Percentiles rank a stretch among this genome's conserved stretches.
Evolutionary conservation across 2,113 vertebrate genomes (phyloP).

Genomic region (Percina caprodes): DNA sequence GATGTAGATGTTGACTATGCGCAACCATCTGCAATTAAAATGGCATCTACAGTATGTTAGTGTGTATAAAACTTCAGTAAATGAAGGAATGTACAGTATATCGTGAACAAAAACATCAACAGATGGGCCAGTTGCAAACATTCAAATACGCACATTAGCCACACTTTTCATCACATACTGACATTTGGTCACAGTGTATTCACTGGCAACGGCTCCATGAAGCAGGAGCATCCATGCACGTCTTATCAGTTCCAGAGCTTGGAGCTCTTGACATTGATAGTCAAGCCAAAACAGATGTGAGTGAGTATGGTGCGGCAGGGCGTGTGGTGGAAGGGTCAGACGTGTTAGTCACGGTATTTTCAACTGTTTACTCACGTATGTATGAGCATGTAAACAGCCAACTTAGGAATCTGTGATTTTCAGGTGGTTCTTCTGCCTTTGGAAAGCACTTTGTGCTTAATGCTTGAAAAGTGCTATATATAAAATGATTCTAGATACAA

Average conservation of each 20-base stretch:
- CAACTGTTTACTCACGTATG: not conserved
- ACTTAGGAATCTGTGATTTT: not conserved
- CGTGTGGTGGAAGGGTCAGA: not conserved
- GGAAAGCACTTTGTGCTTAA: no score
- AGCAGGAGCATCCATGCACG: not conserved
- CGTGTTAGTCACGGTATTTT: not conserved
- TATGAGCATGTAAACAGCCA: not conserved
- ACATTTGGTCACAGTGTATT: constrained; percentile 44
- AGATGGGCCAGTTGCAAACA: constrained; percentile 2
- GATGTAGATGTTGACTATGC: not conserved
- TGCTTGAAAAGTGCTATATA: no score
- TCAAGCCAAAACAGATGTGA: constrained; percentile 35
- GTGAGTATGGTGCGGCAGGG: not conserved
- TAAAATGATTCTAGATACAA: no score
- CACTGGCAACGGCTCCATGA: constrained; percentile 28
- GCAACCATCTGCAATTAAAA: not conserved
- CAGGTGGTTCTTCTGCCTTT: no score
- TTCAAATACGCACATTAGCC: constrained; percentile 9
- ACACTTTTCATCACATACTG: constrained; percentile 47
- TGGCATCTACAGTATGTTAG: not conserved
- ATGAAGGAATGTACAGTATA: not conserved
- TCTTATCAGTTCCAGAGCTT: constrained; percentile 41
- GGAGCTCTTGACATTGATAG: constrained; percentile 10
- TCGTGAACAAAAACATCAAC: constrained; percentile 8
- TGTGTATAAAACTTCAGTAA: not conserved